Base-by-base conservation (phyloP, 2,113 vertebrate genomes). In the Cyanocitta stelleri region DNA sequence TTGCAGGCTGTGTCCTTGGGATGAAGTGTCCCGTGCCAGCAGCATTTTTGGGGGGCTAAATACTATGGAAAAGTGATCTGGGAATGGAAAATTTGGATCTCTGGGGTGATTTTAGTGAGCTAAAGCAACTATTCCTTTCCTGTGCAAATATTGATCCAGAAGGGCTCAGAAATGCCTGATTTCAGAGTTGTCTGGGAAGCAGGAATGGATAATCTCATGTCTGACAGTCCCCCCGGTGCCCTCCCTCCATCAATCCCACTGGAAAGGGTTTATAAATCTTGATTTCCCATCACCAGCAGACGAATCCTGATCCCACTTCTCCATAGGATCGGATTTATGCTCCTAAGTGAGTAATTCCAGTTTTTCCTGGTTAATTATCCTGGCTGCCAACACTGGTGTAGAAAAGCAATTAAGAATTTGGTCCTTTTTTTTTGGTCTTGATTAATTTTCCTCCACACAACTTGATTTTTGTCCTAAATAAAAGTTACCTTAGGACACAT, bases 281-380 rank as follows among this genome's bases (percentile, higher is more conserved):
- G 96, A 93, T 93, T 95, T 63, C 33, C 76, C 81, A 63, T 85
- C 51, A 37, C n/a, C 55, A 16, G 87, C 73, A 30, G n/a, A 39
- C 33, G 19, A 80, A 62, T 91, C 74, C 67, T 67, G 43, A 61
- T 61, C 23, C 87, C 22, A 3, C 15, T 2, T 72, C 84, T 82
- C 77, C 37, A 13, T 3, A 24, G 49, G 29, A 49, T 61, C 39
- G 67, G 37, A 85, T 79, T 72, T 87, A 18, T 52, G 4, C 61
- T 81, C 30, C 6, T 20, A 33, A 75, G 16, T 23, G 69, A 72
- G 27, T 41, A 41, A 89, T 91, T 86, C 84, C 29, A 48, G 1
- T 71, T 87, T 55, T 69, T 89, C 74, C 56, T 68, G 19, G 56
- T 82, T 93, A 76, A 96, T 96, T 64, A 94, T 35, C 82, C 66